phyloP scores from a whole-genome alignment of 2,888 invertebrate species.

The Teleiodes luculella region DNA sequence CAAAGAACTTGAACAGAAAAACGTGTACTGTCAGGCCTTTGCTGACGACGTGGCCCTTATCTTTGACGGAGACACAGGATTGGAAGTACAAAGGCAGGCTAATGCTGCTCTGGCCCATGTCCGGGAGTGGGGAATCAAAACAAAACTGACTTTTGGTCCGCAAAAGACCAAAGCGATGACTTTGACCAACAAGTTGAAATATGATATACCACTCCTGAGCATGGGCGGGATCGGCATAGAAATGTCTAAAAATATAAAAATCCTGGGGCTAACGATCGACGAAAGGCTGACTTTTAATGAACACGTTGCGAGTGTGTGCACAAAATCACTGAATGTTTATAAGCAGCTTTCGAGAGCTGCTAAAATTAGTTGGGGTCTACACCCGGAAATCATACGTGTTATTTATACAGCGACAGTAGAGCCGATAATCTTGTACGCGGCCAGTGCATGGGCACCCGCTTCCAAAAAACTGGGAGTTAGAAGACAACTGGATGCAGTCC shows the following conservation, averaged over 20 bases:
- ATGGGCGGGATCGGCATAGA: background rate
- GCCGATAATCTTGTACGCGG: too few relatives aligned
- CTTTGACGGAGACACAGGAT: background rate
- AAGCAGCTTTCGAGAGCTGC: background rate
- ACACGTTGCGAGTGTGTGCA: background rate
- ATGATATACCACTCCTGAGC: background rate
- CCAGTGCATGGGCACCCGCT: too few relatives aligned
- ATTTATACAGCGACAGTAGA: too few relatives aligned
- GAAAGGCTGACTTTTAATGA: background rate
- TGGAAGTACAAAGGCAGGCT: background rate
- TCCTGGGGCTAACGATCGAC: background rate
- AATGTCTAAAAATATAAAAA: background rate
- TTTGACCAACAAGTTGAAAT: background rate
- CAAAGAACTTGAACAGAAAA: background rate
- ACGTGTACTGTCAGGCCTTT: background rate
- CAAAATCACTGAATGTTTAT: background rate
- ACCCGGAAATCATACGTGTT: too few relatives aligned
- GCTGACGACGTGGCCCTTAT: background rate
- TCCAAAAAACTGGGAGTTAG: too few relatives aligned
- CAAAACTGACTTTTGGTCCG: background rate
- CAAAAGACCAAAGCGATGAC: background rate
- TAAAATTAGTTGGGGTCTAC: too few relatives aligned
- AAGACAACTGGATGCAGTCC: background rate
- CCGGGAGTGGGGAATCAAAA: slow-evolving; percentile 1
- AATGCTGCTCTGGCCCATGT: background rate